phyloP scores from a whole-genome alignment of 2,113 vertebrate species.

The Gobiocypris rarus region DNA sequence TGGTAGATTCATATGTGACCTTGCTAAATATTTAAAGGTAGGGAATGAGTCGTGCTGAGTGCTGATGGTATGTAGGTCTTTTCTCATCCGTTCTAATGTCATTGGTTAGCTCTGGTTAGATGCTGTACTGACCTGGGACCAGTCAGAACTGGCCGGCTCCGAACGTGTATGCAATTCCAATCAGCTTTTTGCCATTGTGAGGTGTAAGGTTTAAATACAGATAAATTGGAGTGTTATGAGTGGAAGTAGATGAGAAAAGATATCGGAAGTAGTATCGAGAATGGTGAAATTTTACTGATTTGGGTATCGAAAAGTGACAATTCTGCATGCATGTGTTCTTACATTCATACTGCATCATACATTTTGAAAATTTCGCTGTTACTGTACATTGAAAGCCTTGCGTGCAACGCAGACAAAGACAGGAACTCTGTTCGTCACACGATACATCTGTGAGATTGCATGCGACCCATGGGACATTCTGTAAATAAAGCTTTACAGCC shows the following conservation, averaged over 20 bases:
- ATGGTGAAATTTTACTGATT: no score
- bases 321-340: not conserved
- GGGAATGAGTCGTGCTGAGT: conserved; percentile 41
- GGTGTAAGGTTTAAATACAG: not conserved
- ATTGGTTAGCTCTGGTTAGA: conserved; percentile 18
- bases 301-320: not conserved
- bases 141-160: not conserved
- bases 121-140: conserved; percentile 8
- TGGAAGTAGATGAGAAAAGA: not conserved
- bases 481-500: conserved; percentile 43
- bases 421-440: not conserved
- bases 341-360: not conserved
- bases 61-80: conserved; percentile 2
- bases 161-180: not conserved
- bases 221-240: not conserved
- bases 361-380: not conserved
- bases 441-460: not conserved
- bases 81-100: not conserved
- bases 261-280: no score
- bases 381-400: not conserved
- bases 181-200: not conserved
- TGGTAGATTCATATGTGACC: conserved; percentile 32
- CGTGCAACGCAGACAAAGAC: not conserved
- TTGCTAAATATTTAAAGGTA: conserved; percentile 49
- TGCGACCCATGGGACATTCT: conserved; percentile 8